phyloP scores from a whole-genome alignment of 2,797 vertebrate species.

The Ammospiza maritima region DNA sequence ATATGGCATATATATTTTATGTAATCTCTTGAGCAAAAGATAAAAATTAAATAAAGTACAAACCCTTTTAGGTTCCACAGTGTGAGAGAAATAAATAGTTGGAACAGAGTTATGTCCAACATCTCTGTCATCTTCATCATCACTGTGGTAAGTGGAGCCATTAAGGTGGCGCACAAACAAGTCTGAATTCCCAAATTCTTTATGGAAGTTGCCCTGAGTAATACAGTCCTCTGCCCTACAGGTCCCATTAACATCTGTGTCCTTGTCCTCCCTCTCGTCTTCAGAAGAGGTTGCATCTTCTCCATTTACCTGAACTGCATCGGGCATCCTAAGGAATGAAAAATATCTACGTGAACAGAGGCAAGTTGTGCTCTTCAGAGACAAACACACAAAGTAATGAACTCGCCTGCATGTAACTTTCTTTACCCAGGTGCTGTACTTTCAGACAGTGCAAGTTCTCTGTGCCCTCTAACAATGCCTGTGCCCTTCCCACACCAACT shows the following conservation, averaged over 20 bases:
- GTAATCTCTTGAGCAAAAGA: neutral
- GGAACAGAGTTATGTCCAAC: constrained; percentile 74
- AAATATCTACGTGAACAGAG: neutral
- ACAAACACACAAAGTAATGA: neutral
- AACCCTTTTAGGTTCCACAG: constrained; percentile 95
- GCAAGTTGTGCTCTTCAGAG: neutral
- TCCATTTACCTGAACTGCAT: constrained; percentile 80
- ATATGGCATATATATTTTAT: neutral
- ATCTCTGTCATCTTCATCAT: constrained; percentile 75
- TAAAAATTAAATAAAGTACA: constrained; percentile 68
- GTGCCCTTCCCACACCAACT: neutral
- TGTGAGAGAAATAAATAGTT: constrained; percentile 94
- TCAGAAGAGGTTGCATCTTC: constrained; percentile 86
- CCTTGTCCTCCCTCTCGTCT: constrained; percentile 83
- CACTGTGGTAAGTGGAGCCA: constrained; percentile 57
- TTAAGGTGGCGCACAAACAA: constrained; percentile 31
- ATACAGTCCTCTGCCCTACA: neutral
- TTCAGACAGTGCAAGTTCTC: neutral
- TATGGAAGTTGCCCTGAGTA: constrained; percentile 35
- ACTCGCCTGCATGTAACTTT: neutral
- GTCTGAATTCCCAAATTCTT: neutral
- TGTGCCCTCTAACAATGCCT: neutral
- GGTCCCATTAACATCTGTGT: constrained; percentile 38
- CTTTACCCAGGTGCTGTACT: neutral
- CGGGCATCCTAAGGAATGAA: constrained; percentile 74